Conservation (phyloP, 1,140 invertebrate species). For the Magallana gigas region DNA sequence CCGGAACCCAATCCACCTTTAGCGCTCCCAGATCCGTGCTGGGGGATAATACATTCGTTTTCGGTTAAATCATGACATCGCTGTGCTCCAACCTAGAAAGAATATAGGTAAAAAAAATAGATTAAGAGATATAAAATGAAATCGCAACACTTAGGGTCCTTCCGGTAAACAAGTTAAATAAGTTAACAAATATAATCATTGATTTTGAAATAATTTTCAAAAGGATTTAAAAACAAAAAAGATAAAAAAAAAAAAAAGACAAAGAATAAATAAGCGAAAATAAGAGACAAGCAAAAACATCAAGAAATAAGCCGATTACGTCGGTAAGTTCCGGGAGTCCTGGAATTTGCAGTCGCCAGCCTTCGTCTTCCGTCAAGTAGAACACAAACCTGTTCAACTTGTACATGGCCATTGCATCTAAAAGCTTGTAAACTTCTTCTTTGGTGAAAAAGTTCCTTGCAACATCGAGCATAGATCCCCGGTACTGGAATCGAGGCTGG, state of each 20-base stretch:
- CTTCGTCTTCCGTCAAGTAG: constrained; percentile 73
- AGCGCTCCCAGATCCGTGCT: constrained; percentile 71
- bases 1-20: constrained; percentile 65
- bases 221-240: no score
- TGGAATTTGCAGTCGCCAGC: constrained; percentile 70
- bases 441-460: constrained; percentile 68
- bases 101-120: no score
- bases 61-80: constrained; percentile 71
- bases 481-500: constrained; percentile 64
- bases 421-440: constrained; percentile 39
- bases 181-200: no score
- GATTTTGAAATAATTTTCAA: no score
- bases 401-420: constrained; percentile 68
- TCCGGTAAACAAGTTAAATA: no score
- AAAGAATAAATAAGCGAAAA: no score
- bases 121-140: no score
- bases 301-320: constrained; percentile 43
- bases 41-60: constrained; percentile 67
- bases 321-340: constrained; percentile 67
- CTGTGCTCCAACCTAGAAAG: constrained; percentile 66
- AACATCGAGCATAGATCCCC: constrained; percentile 74
- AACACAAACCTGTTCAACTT: constrained; percentile 72
- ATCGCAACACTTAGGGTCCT: no score
- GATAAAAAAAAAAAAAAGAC: no score
- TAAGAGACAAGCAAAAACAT: no score